A percentile compares a stretch with the other conserved stretches of the same genome.
phyloP scores from a whole-genome alignment of 2,888 invertebrate genomes.

The Lasioglossum figueresi region DNA sequence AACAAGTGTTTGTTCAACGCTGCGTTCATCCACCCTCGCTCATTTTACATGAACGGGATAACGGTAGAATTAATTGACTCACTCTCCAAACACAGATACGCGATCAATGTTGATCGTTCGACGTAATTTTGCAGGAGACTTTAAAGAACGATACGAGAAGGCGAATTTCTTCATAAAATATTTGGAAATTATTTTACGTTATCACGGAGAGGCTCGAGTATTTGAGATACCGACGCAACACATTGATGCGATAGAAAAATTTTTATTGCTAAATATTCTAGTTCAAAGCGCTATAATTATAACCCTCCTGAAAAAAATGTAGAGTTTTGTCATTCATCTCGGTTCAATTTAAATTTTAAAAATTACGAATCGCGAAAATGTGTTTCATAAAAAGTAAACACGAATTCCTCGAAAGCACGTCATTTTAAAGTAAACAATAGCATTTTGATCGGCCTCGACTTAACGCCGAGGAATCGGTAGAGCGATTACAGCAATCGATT shows the following conservation, averaged over 20 bases:
- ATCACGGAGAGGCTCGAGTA: neutral
- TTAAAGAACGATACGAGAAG: neutral
- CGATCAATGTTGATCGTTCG: neutral
- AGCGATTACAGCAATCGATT: conserved; percentile 5
- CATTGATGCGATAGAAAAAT: too few species aligned
- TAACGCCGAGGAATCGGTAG: neutral
- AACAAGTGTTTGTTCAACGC: neutral
- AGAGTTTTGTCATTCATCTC: neutral
- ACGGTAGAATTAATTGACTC: conserved; percentile 20
- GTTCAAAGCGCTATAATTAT: neutral
- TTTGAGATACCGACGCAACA: too few species aligned
- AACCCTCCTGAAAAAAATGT: neutral
- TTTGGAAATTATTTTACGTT: neutral
- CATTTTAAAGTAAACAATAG: neutral
- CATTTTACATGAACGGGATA: neutral
- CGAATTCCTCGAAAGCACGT: neutral
- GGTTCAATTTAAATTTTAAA: neutral
- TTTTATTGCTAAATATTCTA: neutral
- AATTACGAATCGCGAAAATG: neutral
- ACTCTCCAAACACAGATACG: neutral
- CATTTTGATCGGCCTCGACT: neutral
- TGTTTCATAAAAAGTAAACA: neutral
- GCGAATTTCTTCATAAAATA: neutral
- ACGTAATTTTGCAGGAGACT: neutral
- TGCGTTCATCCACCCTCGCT: neutral